phyloP scores from a whole-genome alignment of 2,888 invertebrate species.

The Caenorhabditis sp. region DNA sequence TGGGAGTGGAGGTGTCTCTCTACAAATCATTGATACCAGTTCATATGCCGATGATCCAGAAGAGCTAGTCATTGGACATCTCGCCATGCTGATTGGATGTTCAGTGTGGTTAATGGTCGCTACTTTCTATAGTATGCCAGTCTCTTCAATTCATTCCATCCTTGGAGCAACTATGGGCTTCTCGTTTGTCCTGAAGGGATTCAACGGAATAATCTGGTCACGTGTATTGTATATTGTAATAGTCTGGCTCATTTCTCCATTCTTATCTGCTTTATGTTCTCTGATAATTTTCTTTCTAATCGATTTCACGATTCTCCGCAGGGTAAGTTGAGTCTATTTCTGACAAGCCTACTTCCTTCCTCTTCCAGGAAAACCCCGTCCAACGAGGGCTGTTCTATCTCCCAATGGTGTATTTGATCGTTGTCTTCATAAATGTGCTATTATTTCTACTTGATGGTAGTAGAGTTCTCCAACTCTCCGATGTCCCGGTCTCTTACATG shows the following conservation, averaged over 20 bases:
- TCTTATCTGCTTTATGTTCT: conserved; percentile 88
- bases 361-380: conserved; percentile 47
- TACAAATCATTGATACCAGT: conserved; percentile 82
- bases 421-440: conserved; percentile 88
- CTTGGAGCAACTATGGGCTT: conserved; percentile 97
- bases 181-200: conserved; percentile 87
- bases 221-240: conserved; percentile 72
- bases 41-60: conserved; percentile 83
- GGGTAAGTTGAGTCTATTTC: conserved; percentile 17
- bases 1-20: not conserved
- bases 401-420: conserved; percentile 90
- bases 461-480: conserved; percentile 74
- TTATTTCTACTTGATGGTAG: conserved; percentile 88
- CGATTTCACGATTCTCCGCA: conserved; percentile 75
- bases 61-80: conserved; percentile 87
- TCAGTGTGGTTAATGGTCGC: conserved; percentile 91
- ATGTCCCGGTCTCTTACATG: conserved; percentile 80
- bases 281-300: conserved; percentile 72
- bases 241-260: conserved; percentile 93
- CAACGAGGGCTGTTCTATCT: conserved; percentile 80
- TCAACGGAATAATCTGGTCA: conserved; percentile 83
- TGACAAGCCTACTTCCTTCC: not conserved
- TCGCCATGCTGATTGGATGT: conserved; percentile 82
- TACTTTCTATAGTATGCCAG: conserved; percentile 90
- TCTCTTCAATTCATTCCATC: conserved; percentile 96